A percentile compares a stretch with the other conserved stretches of the same genome.
Conservation (phyloP, 2,888 invertebrate genomes). For the Caenorhabditis sinica region DNA sequence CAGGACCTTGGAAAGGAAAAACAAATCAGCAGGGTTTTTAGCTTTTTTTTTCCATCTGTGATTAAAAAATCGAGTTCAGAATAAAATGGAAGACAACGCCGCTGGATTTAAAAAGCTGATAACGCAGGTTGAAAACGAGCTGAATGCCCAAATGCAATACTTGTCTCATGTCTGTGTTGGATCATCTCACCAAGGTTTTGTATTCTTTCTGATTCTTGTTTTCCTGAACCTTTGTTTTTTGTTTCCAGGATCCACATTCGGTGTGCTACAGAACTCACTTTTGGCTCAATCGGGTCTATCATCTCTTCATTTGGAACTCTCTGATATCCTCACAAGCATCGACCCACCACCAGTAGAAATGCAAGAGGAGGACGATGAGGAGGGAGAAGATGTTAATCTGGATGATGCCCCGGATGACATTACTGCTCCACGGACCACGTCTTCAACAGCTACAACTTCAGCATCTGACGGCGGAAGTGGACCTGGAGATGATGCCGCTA, state of each 20-base stretch:
- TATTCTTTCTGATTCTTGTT: no score
- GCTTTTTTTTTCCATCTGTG: no score
- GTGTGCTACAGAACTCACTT: conserved; percentile 70
- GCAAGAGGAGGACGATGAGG: neutral
- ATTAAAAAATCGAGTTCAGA: no score
- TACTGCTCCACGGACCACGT: conserved; percentile 2
- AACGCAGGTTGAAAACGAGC: conserved; percentile 66
- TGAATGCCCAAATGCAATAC: conserved; percentile 72
- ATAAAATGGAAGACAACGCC: conserved; percentile 74
- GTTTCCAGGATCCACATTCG: conserved; percentile 69
- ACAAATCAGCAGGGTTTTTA: conserved; percentile 72
- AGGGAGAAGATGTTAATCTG: neutral
- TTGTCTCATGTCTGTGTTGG: conserved; percentile 76
- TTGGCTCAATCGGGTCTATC: conserved; percentile 46
- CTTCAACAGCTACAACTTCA: conserved; percentile 14
- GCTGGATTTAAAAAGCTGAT: conserved; percentile 64
- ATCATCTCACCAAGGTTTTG: conserved; percentile 67
- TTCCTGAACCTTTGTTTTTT: no score
- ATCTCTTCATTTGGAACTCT: conserved; percentile 46
- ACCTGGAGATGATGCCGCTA: neutral
- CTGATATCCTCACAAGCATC: conserved; percentile 17
- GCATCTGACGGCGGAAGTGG: conserved; percentile 20
- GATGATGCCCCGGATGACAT: conserved; percentile 13
- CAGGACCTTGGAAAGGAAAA: conserved; percentile 74
- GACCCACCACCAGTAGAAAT: conserved; percentile 12